Conservation (phyloP, 2,797 vertebrate genomes). For the Arnoldichthys spilopterus region DNA sequence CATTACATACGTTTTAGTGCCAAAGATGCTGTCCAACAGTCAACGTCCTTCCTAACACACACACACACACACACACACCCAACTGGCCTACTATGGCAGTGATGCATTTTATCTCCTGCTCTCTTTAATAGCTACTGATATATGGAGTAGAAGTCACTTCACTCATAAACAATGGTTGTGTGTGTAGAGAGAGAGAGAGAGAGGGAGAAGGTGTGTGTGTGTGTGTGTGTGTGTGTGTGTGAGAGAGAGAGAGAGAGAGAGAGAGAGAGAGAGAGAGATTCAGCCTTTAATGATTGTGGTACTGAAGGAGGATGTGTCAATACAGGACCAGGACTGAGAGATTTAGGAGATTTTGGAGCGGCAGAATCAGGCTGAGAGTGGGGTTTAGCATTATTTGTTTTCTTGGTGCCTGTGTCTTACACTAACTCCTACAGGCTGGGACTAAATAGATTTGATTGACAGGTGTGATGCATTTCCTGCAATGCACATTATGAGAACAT, state of each 20-base stretch:
- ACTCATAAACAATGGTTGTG: conserved; percentile 81
- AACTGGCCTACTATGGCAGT: conserved; percentile 27
- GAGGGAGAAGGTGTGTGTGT: no score
- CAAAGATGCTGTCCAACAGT: conserved; percentile 52
- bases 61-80: conserved; percentile 29
- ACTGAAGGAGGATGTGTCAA: conserved; percentile 82
- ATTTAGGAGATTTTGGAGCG: conserved; percentile 35
- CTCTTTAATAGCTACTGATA: conserved; percentile 87
- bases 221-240: no score
- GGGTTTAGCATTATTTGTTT: conserved; percentile 51
- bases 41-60: conserved; percentile 39
- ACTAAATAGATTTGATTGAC: conserved; percentile 39
- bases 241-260: no score
- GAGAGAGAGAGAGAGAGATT: no score
- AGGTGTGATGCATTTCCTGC: conserved; percentile 39
- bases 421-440: conserved; percentile 40
- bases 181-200: conserved; percentile 11
- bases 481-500: conserved; percentile 39
- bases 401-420: conserved; percentile 26
- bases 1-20: background rate
- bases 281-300: conserved; percentile 85
- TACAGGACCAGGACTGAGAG: conserved; percentile 75
- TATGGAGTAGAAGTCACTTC: conserved; percentile 85
- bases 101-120: conserved; percentile 70
- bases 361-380: conserved; percentile 37